phyloP scores from a whole-genome alignment of 2,113 vertebrate species.

The Tichodroma muraria region DNA sequence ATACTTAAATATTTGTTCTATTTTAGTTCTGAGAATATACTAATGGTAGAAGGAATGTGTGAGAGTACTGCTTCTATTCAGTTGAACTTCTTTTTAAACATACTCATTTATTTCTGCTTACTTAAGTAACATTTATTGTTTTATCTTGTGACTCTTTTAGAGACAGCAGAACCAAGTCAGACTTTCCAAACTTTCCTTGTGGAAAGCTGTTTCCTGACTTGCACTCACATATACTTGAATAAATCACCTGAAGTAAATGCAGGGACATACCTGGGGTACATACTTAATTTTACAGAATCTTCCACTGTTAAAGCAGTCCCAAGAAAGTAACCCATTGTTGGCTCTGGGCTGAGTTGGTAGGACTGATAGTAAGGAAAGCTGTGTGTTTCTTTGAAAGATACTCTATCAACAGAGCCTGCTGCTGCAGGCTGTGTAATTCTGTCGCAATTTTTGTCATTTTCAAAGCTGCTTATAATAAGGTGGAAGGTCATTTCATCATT shows the following conservation, averaged over 20 bases:
- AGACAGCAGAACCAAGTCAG: not conserved
- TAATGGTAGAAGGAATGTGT: not conserved
- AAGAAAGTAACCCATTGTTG: not conserved
- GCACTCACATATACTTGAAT: not conserved
- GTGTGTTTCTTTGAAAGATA: not conserved
- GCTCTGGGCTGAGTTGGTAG: not conserved
- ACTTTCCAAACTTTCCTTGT: not conserved
- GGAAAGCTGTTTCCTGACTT: not conserved
- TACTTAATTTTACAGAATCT: not conserved
- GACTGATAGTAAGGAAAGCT: not conserved
- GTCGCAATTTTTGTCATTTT: not conserved
- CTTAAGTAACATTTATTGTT: not conserved
- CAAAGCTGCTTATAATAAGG: not conserved
- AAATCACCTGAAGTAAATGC: not conserved
- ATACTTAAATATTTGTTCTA: constrained; percentile 13
- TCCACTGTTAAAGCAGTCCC: not conserved
- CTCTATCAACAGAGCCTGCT: not conserved
- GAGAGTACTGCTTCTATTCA: not conserved
- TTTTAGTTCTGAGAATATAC: not conserved
- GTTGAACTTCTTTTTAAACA: not conserved
- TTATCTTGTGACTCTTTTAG: not conserved
- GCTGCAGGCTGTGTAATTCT: not conserved
- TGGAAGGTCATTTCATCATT: not conserved
- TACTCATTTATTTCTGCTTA: not conserved
- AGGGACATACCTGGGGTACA: not conserved